phyloP scores from a whole-genome alignment of 1,140 invertebrate genomes.

The Holcopasites calliopsidis region DNA sequence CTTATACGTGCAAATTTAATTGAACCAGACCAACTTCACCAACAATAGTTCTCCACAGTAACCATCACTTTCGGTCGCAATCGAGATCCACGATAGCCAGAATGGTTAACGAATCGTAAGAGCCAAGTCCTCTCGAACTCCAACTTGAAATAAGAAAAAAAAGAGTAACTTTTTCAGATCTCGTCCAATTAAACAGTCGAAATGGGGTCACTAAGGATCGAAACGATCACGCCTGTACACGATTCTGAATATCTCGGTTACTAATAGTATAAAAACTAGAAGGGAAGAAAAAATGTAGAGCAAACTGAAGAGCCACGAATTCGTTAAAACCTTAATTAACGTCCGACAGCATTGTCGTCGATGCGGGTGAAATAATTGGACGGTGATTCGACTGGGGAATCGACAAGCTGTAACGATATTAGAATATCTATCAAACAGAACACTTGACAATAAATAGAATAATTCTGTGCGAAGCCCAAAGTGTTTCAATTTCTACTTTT shows the following conservation, averaged over 20 bases:
- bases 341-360: slow-evolving; percentile 23
- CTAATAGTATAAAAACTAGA: not conserved
- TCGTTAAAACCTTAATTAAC: slow-evolving; percentile 42
- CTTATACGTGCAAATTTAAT: too few species aligned
- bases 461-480: too few species aligned
- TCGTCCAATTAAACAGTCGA: slow-evolving; percentile 45
- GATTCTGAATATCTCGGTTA: too few species aligned
- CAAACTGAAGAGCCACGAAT: slow-evolving; percentile 7
- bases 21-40: too few species aligned
- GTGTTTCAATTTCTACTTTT: too few species aligned
- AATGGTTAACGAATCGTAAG: not conserved
- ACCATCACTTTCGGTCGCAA: not conserved
- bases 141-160: not conserved
- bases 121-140: not conserved
- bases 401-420: slow-evolving; percentile 16
- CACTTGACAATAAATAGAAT: too few species aligned
- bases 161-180: slow-evolving; percentile 22
- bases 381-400: not conserved
- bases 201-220: slow-evolving; percentile 11
- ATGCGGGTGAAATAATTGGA: slow-evolving; percentile 34
- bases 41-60: not conserved
- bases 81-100: not conserved
- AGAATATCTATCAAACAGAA: too few species aligned
- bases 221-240: not conserved
- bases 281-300: not conserved